These are phyloP conservation scores for Epirrhoe alternata DNA, from an alignment of 2,888 invertebrate genomes.

Conservation along the genomic window DNA sequence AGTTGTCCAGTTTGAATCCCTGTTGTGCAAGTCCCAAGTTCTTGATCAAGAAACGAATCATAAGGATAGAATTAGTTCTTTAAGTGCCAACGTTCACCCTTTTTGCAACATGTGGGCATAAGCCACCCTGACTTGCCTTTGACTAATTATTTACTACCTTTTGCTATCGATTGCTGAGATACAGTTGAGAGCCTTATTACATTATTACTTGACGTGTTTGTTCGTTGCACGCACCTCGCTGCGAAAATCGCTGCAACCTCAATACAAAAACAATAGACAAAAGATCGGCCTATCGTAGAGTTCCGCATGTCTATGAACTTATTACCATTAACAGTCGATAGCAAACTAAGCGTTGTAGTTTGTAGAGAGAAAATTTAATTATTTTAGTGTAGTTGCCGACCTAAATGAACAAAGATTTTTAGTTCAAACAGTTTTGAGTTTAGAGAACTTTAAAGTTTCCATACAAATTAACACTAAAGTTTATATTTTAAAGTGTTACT, in stretches of 20 bases:
- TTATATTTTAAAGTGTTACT: neutral
- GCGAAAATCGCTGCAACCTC: constrained; percentile 67
- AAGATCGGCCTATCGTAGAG: neutral
- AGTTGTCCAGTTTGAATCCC: neutral
- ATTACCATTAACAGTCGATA: too few relatives aligned
- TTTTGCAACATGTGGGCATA: too few relatives aligned
- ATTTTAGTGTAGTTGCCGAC: too few relatives aligned
- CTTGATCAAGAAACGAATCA: too few relatives aligned
- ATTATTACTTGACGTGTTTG: neutral
- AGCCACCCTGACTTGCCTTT: too few relatives aligned
- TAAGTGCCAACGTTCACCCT: neutral
- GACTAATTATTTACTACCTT: constrained; percentile 3
- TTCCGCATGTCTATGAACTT: neutral
- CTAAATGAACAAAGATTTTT: neutral
- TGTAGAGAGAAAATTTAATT: too few relatives aligned
- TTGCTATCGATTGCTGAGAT: constrained; percentile 47
- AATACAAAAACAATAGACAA: constrained; percentile 45
- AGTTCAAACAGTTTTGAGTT: neutral
- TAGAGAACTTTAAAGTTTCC: neutral
- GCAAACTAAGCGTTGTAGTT: too few relatives aligned
- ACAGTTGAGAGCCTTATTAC: constrained; percentile 31
- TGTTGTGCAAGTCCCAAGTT: too few relatives aligned
- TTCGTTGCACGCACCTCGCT: constrained; percentile 52
- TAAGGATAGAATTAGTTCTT: too few relatives aligned
- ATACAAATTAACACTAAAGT: neutral